Base-by-base conservation (phyloP, 2,113 vertebrate genomes). In the Sinocyclocheilus grahami region DNA sequence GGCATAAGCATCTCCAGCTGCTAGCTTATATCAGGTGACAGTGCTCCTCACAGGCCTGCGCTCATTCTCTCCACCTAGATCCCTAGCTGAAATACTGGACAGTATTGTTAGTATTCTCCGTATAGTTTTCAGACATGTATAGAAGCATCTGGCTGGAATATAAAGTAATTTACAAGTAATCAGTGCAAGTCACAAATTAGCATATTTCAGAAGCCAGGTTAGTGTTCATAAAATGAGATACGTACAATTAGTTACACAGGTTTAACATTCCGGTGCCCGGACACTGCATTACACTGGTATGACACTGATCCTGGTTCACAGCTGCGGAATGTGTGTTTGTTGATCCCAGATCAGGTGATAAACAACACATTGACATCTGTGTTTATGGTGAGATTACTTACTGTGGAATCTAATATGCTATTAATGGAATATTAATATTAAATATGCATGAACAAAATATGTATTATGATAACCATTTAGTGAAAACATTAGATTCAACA, bases 1-100 rank as follows among this genome's bases (percentile, higher is more conserved):
- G 88, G 86, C 92, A 94, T 93, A 95, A 93, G 91, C 90, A 94
- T 94, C 92, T 93, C 90, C 95, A 97, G 95, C 94, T 96, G 95
- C 93, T 95, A 89, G 91, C 91, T 92, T 92, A 91, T 93, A 93
- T 94, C 93, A 91, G 94, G 92, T 95, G 81, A 84, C 81, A 89
- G 75, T 24, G 71, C 42, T 30, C 53, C 48, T 84, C 71, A 77
- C 48, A 74, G 18, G n/a, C 39, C 86, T 2, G 46, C 48, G 0
- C 9, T 37, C 63, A 39, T 55, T 33, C 85, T 79, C 53, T 74
- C 8, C 11, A 62, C 48, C 77, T 62, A 75, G 53, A 78, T 48
- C 55, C 65, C n/a, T 33, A 74, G 48, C 69, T 74, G 51, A 58
- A 42, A 22, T 58, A 55, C 42, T 78, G 7, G 8, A 27, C 46